These are phyloP conservation scores for Chloroclystis v-ata DNA, from an alignment of 2,888 invertebrate species.

Conservation along the genomic window DNA sequence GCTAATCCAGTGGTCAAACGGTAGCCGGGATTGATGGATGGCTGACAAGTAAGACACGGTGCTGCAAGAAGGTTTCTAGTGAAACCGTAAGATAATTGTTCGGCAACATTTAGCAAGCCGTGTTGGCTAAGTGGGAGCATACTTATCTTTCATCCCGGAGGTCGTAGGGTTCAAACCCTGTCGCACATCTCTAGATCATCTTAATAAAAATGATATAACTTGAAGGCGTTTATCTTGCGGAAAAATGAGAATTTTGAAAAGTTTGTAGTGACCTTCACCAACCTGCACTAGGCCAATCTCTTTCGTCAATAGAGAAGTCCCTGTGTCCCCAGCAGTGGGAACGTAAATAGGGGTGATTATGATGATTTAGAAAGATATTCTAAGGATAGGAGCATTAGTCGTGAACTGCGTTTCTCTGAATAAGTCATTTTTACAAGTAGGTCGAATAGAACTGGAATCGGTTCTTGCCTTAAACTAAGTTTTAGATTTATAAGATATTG, in stretches of 20 bases:
- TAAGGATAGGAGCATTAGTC: not conserved
- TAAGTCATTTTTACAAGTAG: constrained; percentile 39
- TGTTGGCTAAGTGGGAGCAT: no score
- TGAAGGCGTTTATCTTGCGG: no score
- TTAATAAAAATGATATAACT: no score
- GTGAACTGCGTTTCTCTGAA: constrained; percentile 14
- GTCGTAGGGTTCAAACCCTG: no score
- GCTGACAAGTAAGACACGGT: constrained; percentile 57
- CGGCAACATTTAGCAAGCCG: constrained; percentile 18
- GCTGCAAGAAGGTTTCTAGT: constrained; percentile 52
- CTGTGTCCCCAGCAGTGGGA: no score
- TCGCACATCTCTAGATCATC: no score
- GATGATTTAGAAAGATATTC: not conserved
- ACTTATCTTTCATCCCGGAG: no score
- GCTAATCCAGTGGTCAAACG: constrained; percentile 52
- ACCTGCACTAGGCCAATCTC: no score
- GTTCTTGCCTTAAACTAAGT: constrained; percentile 53
- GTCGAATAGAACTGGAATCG: constrained; percentile 49
- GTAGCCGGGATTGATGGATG: constrained; percentile 63
- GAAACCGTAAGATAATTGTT: constrained; percentile 49
- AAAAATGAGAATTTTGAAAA: no score
- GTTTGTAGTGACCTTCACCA: no score
- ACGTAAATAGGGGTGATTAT: no score
- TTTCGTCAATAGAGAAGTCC: no score
- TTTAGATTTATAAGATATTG: constrained; percentile 44